Conservation (phyloP, 2,113 vertebrate genomes). For the Nestor notabilis region DNA sequence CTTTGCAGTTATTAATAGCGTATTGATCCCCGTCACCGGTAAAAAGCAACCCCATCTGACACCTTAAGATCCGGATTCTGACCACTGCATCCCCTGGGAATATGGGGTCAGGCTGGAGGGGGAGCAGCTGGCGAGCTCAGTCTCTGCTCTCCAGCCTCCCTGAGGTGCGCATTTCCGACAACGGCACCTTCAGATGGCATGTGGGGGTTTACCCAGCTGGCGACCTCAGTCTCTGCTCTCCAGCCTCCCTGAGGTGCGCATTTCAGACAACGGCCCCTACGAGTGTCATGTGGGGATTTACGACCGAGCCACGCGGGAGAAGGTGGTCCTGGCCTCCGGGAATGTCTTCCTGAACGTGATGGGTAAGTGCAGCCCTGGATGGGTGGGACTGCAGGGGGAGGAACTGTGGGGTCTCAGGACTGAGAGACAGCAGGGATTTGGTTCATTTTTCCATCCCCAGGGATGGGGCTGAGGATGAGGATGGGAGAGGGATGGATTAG, state of each 20-base stretch:
- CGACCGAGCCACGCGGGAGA: constrained; percentile 84
- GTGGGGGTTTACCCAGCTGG: constrained; percentile 83
- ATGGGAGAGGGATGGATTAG: too few relatives aligned
- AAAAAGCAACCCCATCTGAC: neutral
- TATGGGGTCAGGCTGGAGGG: fast-evolving
- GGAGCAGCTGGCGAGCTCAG: neutral
- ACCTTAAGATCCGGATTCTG: neutral
- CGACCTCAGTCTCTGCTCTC: neutral
- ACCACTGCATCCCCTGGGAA: neutral
- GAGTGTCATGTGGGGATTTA: constrained; percentile 95
- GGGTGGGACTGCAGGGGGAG: fast-evolving
- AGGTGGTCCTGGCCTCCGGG: constrained; percentile 87
- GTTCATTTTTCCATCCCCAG: fast-evolving
- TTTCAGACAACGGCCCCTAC: constrained; percentile 90
- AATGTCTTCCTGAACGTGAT: constrained; percentile 90
- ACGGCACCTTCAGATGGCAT: constrained; percentile 91
- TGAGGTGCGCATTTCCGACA: constrained; percentile 90
- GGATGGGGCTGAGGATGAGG: fast-evolving
- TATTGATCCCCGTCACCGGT: constrained; percentile 65
- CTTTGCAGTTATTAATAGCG: constrained; percentile 71
- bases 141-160: constrained; percentile 80
- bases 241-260: constrained; percentile 92
- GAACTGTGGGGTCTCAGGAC: fast-evolving
- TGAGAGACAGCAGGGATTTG: neutral
- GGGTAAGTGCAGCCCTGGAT: constrained; percentile 71